Evolutionary conservation across 1,140 invertebrate species (phyloP), one percentile per base, ranked within the genome.

Genomic region (Hylaeus anthracinus): DNA sequence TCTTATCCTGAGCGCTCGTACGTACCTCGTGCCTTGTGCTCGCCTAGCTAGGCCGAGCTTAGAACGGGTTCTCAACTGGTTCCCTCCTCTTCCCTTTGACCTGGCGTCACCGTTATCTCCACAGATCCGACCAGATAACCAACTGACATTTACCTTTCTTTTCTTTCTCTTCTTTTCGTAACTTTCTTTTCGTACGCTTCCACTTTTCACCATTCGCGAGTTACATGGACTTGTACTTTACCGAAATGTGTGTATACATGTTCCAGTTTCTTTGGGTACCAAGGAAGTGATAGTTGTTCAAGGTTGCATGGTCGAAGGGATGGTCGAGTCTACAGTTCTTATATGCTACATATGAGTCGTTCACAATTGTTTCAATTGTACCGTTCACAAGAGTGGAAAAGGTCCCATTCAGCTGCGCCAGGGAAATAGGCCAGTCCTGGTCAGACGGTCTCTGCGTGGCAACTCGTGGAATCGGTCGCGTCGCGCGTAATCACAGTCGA

Each of bases 11-110:
- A 64, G 53, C 72, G 79, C 72, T 74, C 58, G 71, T 81, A 72
- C 72, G 26, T 70, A 71, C 79, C 63, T 84, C 75, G 82, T 78
- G 88, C 72, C 86, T 86, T 89, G 89, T 84, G 80, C 74, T 89
- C 79, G 82, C 81, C 85, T 88, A 88, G 81, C 78, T 84, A 83
- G 76, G 85, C 83, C 82, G 60, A 76, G 79, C 75, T 72, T 73
- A 75, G 72, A 84, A 86, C 83, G 65, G 83, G 56, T 73, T 89
- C 88, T 90, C 88, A 89, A 88, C 79, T 66, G 67, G 76, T 86
- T 56, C 48, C 51, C 63, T 58, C 58, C 58, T 58, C 60, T 51
- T 74, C 26, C 64, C 26, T 75, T 56, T 8, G 45, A 53, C 56
- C 15, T 3, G 8, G 0, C 15, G 26, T 72, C 79, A 60, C 74